phyloP scores from a whole-genome alignment of 2,113 vertebrate species.

The Lasiurus cinereus region DNA sequence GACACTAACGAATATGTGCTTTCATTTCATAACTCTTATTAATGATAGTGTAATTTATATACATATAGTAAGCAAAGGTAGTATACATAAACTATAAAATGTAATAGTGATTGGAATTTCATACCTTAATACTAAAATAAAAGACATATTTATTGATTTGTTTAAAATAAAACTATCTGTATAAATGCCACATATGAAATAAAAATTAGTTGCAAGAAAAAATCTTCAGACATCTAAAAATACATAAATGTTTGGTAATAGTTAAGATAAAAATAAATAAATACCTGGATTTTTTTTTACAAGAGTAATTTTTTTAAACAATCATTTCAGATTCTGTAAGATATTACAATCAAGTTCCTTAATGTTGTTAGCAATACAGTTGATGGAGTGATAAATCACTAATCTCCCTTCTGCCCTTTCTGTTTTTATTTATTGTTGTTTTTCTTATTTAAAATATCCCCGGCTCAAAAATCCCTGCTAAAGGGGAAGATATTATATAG shows the following conservation, averaged over 20 bases:
- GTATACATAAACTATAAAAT: slow-evolving; percentile 29
- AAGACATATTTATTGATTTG: background rate
- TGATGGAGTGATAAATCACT: slow-evolving; percentile 12
- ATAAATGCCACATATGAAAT: background rate
- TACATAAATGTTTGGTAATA: background rate
- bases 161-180: slow-evolving; percentile 22
- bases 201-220: slow-evolving; percentile 37
- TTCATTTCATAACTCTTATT: slow-evolving; percentile 63
- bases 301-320: slow-evolving; percentile 6
- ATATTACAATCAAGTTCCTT: background rate
- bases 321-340: background rate
- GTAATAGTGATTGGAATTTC: slow-evolving; percentile 23
- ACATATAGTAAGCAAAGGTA: slow-evolving; percentile 2
- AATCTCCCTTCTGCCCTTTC: background rate
- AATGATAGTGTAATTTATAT: slow-evolving; percentile 65
- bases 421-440: background rate
- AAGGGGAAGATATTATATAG: background rate
- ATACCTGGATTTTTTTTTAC: background rate
- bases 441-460: slow-evolving; percentile 32
- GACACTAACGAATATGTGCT: slow-evolving; percentile 84
- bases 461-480: slow-evolving; percentile 12
- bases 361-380: background rate
- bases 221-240: slow-evolving; percentile 25
- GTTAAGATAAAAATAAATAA: slow-evolving; percentile 20
- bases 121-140: slow-evolving; percentile 29